Base-by-base conservation (phyloP, 1,140 invertebrate genomes). In the Cydia splendana region DNA sequence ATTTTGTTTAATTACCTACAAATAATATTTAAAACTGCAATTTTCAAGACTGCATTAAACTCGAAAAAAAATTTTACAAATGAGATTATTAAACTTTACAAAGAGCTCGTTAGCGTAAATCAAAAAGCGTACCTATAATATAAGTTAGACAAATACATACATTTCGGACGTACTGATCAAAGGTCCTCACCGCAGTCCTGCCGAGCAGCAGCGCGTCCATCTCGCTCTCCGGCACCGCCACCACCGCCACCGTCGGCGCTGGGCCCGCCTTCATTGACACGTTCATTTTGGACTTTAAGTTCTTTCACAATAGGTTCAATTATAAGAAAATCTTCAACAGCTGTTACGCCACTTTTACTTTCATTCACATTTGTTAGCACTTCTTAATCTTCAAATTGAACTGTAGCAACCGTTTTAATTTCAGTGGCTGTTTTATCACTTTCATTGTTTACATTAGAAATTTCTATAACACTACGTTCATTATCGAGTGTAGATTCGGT, bases 161-260 rank as follows among this genome's bases (percentile, higher is more conserved):
- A 91, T 94, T 88, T 93, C 87, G 86, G 85, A 92, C 86, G 92
- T 93, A 93, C 90, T 92, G 93, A 93, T 93, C 90, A 93, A 94
- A 93, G 77, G 85, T 89, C 94, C 95, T 96, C 94, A 96, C 96
- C 95, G 95, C 94, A 74, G 95, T 96, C 87, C 95, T 93, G 79
- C 96, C 96, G 48, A 96, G 94, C 57, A 96, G 94, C 74, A 96
- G 88, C 65, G 96, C 96, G 86, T 96, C 96, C 96, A 96, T 96
- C 93, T 96, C 96, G 76, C 95, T 95, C 88, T 96, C 96, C 1
- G 95, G 94, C 76, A 94, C 90, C 28, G 92, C 91, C 80, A 92
- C 94, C 87, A 93, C 94, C 76, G 90, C 94, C 89, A 92, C 94
- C 81, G 87, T 94, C 77, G 86, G 94, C 81, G 91, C 93, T 82